These are phyloP conservation scores for Periparus ater DNA, from an alignment of 2,797 vertebrate species.

Conservation along the genomic window DNA sequence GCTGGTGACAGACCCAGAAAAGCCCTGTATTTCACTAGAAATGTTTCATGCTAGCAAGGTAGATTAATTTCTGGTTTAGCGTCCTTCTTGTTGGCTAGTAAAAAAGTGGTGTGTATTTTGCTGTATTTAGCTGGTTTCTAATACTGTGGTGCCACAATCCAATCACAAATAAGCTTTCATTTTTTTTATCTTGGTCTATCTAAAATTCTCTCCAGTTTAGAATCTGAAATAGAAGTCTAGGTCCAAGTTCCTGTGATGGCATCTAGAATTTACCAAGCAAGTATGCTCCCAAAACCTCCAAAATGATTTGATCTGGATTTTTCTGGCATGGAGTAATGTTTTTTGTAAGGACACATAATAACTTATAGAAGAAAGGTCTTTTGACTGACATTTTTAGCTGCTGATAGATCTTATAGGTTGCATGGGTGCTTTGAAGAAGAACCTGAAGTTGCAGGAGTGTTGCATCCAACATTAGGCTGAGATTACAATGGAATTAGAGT, in stretches of 20 bases:
- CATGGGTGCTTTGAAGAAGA: background rate
- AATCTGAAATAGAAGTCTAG: background rate
- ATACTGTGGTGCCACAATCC: background rate
- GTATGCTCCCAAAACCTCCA: background rate
- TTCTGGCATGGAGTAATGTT: background rate
- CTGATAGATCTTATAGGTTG: background rate
- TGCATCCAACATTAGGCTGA: background rate
- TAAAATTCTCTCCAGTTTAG: background rate
- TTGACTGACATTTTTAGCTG: background rate
- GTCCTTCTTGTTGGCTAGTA: background rate
- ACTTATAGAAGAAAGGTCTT: background rate
- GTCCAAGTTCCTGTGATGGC: background rate
- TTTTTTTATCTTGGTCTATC: background rate
- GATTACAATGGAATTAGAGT: background rate
- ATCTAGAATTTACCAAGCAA: background rate
- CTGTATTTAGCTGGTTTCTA: background rate
- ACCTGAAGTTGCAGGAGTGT: background rate
- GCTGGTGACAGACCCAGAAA: background rate
- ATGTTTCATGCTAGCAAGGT: background rate
- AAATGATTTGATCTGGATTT: background rate
- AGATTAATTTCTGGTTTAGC: background rate
- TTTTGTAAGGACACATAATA: background rate
- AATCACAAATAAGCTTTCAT: background rate
- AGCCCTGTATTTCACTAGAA: background rate
- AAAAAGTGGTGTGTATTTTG: background rate